Evolutionary conservation across 1,140 invertebrate species (phyloP), one percentile per base, ranked within the genome.

Genomic region (Nomia melanderi): DNA sequence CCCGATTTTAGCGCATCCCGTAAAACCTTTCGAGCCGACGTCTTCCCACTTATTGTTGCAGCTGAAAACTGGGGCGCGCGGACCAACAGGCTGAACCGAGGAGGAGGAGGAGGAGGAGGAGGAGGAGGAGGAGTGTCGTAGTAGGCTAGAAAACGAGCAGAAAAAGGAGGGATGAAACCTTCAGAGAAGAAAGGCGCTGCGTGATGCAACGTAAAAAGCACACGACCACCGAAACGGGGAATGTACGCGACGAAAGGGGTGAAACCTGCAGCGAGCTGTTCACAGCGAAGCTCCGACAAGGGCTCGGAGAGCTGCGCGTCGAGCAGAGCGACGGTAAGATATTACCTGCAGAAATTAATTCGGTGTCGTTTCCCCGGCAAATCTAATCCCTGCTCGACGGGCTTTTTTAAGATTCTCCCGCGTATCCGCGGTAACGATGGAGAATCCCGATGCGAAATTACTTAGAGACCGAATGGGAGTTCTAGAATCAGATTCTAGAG

Each of bases 21-120:
- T 73, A 65, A 82, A 84, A 73, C 64, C 67, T 33, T 54, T 79
- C 71, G 57, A 75, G 44, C 27, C 53, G 39, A 47, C 56, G 64
- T 83, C 72, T 77, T 84, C 64, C 41, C 62, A 76, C 62, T 83
- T 65, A 69, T 77, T 62, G 66, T 73, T 77, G 54, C n/a, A 69
- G 66, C 36, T 73, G 82, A 79, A 83, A 84, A 79, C 62, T 84
- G 71, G 72, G 39, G 50, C 82, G 36, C 53, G 54, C 2, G 56
- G 47, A 36, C 7, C 12, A 1, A 23, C 27, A 12, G 57, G 25
- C 33, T 72, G 17, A 44, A 44, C 41, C 41, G 57, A n/a, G 12
- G 12, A 59, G 17, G 27, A 50, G 3, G 39, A 27, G 20, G 33
- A 56, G 23, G 47, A 77, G 14, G 57, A n/a, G 12, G 12, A 59